Conservation (phyloP, 2,888 invertebrate genomes). For the Eilema depressum region DNA sequence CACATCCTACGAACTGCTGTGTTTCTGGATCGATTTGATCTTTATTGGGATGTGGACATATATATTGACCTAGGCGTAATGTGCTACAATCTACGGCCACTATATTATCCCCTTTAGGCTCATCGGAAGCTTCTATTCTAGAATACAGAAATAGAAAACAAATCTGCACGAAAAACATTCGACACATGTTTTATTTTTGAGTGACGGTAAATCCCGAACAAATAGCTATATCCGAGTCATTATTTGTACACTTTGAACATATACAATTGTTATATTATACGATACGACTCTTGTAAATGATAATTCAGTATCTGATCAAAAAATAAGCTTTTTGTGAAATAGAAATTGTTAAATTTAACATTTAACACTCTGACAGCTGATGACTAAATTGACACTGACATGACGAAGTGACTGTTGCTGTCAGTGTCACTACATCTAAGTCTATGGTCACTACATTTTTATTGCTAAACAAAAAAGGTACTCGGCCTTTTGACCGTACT, state of each 20-base stretch:
- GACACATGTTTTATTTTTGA: conserved; percentile 30
- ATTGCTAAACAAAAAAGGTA: too few species aligned
- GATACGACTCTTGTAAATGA: not conserved
- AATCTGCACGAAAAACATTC: conserved; percentile 40
- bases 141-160: conserved; percentile 56
- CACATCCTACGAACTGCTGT: conserved; percentile 94
- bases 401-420: too few species aligned
- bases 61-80: conserved; percentile 92
- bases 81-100: conserved; percentile 89
- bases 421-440: too few species aligned
- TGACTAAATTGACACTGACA: too few species aligned
- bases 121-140: conserved; percentile 66
- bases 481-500: too few species aligned
- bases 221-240: conserved; percentile 1
- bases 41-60: conserved; percentile 92
- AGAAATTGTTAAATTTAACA: too few species aligned
- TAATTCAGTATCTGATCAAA: not conserved
- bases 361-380: too few species aligned
- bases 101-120: conserved; percentile 64
- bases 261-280: not conserved
- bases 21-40: conserved; percentile 95
- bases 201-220: not conserved
- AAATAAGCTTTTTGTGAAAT: not conserved
- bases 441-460: too few species aligned
- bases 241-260: not conserved